Evolutionary conservation across 2,888 invertebrate genomes (phyloP).

Genomic region (Thymelicus sylvestris): DNA sequence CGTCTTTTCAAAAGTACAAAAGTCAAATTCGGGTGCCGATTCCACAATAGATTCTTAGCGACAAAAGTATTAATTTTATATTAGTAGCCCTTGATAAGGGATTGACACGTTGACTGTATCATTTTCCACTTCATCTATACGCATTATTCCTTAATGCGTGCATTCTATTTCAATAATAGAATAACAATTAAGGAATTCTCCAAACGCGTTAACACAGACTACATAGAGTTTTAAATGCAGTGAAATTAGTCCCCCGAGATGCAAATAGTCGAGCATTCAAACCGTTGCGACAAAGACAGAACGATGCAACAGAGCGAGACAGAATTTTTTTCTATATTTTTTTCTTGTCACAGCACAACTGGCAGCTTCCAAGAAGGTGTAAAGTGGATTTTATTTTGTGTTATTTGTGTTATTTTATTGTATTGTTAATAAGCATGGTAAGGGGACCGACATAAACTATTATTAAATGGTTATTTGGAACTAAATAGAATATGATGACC

Average conservation of each 20-base stretch:
- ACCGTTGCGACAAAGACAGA: conserved; percentile 54
- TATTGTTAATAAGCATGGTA: conserved; percentile 84
- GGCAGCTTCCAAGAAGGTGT: conserved; percentile 83
- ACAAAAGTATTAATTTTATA: conserved; percentile 79
- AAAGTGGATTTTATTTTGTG: conserved; percentile 79
- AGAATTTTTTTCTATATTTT: conserved; percentile 60
- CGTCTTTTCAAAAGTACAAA: conserved; percentile 44
- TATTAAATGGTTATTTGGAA: conserved; percentile 84
- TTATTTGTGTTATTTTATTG: conserved; percentile 82
- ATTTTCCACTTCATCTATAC: conserved; percentile 80
- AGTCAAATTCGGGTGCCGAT: conserved; percentile 57
- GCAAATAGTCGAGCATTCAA: conserved; percentile 22
- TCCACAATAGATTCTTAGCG: conserved; percentile 41
- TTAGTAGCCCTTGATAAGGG: conserved; percentile 77
- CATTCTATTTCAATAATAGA: conserved; percentile 45
- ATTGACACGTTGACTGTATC: conserved; percentile 78
- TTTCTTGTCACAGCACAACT: conserved; percentile 64
- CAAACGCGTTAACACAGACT: conserved; percentile 2
- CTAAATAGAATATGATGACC: conserved; percentile 84
- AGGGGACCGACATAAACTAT: conserved; percentile 75
- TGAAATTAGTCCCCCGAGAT: conserved; percentile 28
- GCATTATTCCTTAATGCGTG: conserved; percentile 64
- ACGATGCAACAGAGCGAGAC: conserved; percentile 54
- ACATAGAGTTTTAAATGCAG: conserved; percentile 47
- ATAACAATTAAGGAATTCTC: conserved; percentile 18